phyloP scores from a whole-genome alignment of 1,140 invertebrate genomes.

The Eriosoma lanigerum region DNA sequence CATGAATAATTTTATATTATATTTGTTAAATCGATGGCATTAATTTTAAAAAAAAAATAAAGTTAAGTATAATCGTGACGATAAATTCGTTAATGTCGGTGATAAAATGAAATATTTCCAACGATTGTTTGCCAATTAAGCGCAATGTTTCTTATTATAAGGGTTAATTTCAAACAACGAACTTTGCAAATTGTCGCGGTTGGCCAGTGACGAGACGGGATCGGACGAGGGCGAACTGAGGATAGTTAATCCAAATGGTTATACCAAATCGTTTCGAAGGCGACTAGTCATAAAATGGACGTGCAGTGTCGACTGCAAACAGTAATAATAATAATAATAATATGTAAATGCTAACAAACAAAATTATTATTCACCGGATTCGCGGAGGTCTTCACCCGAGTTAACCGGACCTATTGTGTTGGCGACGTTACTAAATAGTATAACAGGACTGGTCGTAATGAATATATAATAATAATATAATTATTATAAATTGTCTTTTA shows the following conservation, averaged over 20 bases:
- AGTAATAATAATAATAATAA: neutral
- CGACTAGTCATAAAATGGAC: constrained; percentile 14
- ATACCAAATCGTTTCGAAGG: neutral
- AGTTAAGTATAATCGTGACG: no score
- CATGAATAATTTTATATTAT: no score
- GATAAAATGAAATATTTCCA: no score
- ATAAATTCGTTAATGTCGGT: no score
- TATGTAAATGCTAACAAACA: constrained; percentile 25
- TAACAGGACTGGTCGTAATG: neutral
- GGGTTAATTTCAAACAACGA: no score
- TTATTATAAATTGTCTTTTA: neutral
- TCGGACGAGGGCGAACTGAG: no score
- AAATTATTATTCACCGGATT: constrained; percentile 30
- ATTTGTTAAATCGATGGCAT: no score
- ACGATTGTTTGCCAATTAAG: no score
- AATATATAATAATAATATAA: neutral
- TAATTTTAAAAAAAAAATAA: no score
- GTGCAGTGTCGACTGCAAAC: neutral
- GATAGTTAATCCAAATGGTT: neutral
- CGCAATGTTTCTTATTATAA: no score
- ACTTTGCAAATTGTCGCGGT: neutral
- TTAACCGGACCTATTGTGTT: neutral
- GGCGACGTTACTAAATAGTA: no score
- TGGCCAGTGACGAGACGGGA: neutral
- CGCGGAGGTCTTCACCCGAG: neutral